phyloP scores from a whole-genome alignment of 2,113 vertebrate genomes.

The Eurystomus gularis region DNA sequence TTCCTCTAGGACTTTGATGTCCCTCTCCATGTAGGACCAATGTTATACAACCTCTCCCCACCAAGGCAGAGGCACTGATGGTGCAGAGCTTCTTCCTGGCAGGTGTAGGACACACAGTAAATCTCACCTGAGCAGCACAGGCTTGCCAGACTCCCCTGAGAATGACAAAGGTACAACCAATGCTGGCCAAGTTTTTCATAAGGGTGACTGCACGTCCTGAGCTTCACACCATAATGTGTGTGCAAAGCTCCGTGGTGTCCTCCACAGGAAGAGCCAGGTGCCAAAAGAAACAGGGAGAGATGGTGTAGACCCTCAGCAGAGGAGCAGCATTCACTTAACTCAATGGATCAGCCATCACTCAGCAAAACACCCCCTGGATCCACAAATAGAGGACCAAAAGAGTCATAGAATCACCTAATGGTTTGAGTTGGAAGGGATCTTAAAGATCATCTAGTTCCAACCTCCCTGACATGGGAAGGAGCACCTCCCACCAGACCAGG shows the following conservation, averaged over 20 bases:
- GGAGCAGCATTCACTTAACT: neutral
- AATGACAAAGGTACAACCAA: neutral
- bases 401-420: neutral
- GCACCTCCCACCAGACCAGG: neutral
- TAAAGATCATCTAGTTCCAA: neutral
- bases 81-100: neutral
- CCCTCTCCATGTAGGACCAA: rapidly evolving
- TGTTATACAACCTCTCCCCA: neutral
- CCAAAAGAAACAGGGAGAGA: neutral
- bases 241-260: neutral
- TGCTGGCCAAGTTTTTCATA: rapidly evolving
- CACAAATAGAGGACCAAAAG: neutral
- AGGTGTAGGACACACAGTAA: rapidly evolving
- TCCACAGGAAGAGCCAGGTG: neutral
- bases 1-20: neutral
- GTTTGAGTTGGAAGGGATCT: neutral
- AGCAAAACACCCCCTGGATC: neutral
- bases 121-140: neutral
- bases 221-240: neutral
- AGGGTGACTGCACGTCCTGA: neutral
- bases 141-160: neutral
- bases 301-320: neutral
- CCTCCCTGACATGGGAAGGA: neutral
- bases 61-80: neutral
- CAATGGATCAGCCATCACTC: neutral